These are phyloP conservation scores for Triops longicaudatus DNA, from an alignment of 1,140 invertebrate species.

Conservation along the genomic window DNA sequence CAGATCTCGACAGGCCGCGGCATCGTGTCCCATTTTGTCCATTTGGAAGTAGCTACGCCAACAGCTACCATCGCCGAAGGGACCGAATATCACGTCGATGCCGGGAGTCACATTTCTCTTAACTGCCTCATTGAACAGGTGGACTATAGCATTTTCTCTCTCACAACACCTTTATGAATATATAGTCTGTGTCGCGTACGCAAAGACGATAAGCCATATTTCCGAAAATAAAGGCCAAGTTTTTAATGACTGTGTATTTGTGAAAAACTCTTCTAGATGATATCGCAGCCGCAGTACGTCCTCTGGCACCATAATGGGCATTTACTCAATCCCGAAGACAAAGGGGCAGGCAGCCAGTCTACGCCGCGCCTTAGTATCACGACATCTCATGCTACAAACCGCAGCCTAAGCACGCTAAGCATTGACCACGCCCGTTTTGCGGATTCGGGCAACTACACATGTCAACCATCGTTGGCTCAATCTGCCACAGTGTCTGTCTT, in stretches of 20 bases:
- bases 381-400: slow-evolving; percentile 30
- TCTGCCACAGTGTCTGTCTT: slow-evolving; percentile 42
- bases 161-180: background rate
- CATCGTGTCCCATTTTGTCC: slow-evolving; percentile 76
- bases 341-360: background rate
- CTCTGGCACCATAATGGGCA: slow-evolving; percentile 43
- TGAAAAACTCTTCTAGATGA: background rate
- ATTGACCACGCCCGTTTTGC: slow-evolving; percentile 71
- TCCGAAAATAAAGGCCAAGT: background rate
- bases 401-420: slow-evolving; percentile 35
- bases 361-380: background rate
- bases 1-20: slow-evolving; percentile 78
- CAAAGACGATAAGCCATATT: background rate
- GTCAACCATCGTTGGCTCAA: slow-evolving; percentile 43
- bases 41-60: slow-evolving; percentile 76
- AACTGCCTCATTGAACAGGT: slow-evolving; percentile 40
- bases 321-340: slow-evolving; percentile 17
- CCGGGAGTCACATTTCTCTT: slow-evolving; percentile 38
- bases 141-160: slow-evolving; percentile 28
- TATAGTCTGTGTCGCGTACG: background rate
- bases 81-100: slow-evolving; percentile 37
- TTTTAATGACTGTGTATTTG: background rate
- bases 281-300: slow-evolving; percentile 37
- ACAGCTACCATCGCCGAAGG: slow-evolving; percentile 41
- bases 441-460: slow-evolving; percentile 54